Evolutionary conservation across 2,888 invertebrate genomes (phyloP), one percentile per base, ranked within the genome.

Genomic region (Strigamia maritima): DNA sequence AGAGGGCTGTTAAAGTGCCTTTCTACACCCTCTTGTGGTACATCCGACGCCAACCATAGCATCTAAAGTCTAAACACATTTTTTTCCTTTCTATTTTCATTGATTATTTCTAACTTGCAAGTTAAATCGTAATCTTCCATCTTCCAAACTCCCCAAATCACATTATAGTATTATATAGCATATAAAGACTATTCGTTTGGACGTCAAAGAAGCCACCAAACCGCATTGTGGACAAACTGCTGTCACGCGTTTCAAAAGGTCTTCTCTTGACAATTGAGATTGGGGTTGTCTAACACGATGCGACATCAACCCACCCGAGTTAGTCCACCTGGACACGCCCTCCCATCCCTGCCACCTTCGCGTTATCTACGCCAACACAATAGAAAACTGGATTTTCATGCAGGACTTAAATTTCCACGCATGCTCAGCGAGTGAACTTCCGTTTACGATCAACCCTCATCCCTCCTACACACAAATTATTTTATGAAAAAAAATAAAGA

Each of bases 151-250:
- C 22, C 22, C 60, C 60, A 19, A 60, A 60, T 60, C 60, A 3
- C 60, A 60, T 19, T 44, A 44, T 44, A 10, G 16, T 10, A 44
- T 16, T 44, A 44, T 44, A 44, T 44, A 44, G 22, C 60, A 60
- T 24, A 60, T 24, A 60, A 60, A 60, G 60, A 60, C 19, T 60
- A 60, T 60, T 60, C 60, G 22, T 19, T 60, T 10, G 24, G 24
- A 60, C 60, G 60, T 60, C 60, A 60, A 60, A 60, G 60, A 60
- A 60, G 60, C 60, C 60, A 60, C 60, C 60, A 60, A 60, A 60
- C 60, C 60, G 24, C 60, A 60, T 19, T 60, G 60, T 60, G 60
- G 60, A 60, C 60, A 60, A 60, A 60, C 60, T 60, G 22, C 60
- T 60, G 60, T 60, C 60, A 60, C 60, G 60, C 60, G 60, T 60